Percentiles rank a stretch among this genome's conserved stretches.
Conservation (phyloP, 2,113 vertebrate genomes). For the Odontesthes bonariensis region DNA sequence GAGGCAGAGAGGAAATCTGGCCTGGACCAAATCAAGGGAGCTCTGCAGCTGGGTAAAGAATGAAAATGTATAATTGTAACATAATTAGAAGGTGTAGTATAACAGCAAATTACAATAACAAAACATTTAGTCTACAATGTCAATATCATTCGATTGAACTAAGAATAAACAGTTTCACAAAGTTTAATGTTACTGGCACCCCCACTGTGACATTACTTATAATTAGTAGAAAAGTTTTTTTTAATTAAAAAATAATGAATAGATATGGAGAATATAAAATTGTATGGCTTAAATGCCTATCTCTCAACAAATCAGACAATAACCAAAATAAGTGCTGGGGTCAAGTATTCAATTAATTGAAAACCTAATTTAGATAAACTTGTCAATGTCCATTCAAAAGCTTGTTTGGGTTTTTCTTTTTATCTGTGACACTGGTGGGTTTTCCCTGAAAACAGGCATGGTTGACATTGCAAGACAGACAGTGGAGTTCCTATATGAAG, state of each 20-base stretch:
- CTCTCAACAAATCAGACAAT: no score
- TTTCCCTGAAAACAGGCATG: slow-evolving; percentile 74
- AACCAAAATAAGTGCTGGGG: no score
- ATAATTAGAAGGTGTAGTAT: background rate
- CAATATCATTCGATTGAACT: background rate
- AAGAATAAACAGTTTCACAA: background rate
- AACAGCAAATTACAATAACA: background rate
- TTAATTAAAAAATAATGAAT: background rate
- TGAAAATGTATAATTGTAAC: background rate
- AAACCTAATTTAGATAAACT: background rate
- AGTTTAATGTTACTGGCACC: background rate
- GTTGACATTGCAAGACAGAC: slow-evolving; percentile 98
- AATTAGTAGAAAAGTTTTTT: no score
- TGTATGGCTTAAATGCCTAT: no score
- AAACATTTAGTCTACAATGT: background rate
- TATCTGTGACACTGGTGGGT: background rate
- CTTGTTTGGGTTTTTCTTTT: background rate
- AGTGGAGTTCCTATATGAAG: slow-evolving; percentile 97
- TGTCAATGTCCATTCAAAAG: background rate
- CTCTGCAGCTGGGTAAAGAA: slow-evolving; percentile 91
- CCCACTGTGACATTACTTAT: background rate
- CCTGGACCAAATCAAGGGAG: slow-evolving; percentile 98
- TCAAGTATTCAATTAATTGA: background rate
- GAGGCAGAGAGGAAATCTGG: slow-evolving; percentile 98
- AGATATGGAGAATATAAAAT: background rate